Evolutionary conservation across 2,113 vertebrate species (phyloP), one percentile per base, ranked within the genome.

Genomic region (Paralichthys olivaceus): DNA sequence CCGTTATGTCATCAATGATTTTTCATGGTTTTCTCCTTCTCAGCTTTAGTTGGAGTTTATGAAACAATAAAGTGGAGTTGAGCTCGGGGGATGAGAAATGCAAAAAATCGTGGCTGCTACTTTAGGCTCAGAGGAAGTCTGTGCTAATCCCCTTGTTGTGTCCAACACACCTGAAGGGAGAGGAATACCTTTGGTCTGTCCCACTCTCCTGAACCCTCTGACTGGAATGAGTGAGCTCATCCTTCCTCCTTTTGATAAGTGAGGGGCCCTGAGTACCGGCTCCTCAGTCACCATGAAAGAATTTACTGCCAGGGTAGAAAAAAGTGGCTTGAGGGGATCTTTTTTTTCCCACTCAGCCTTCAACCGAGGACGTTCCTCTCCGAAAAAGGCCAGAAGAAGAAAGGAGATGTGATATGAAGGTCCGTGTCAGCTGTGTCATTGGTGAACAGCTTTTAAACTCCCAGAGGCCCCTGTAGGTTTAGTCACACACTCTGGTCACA

Each of bases 251-350:
- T 54, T 34, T 17, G 72, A 77, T 73, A 67, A 69, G 58, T 66
- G 53, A 60, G 73, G 23, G 83, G 72, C 78, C 75, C 55, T 15
- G 57, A 20, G 58, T 72, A 43, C 47, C 14, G 47, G 23, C 68
- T 69, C 72, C 72, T 79, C 70, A 54, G 67, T 88, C 85, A 87
- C 85, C 55, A 43, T 63, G 65, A 81, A 92, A 66, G 83, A 89
- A 91, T 90, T 79, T 83, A 85, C 64, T 64, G 61, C 60, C 9
- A 9, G 29, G 13, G 15, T 29, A 65, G 28, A 40, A 53, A 62
- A 51, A 54, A 20, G 23, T 65, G 17, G 62, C 86, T 66, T 0
- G 32, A 79, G 75, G 72, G 80, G 19, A 22, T 85, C 84, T 72
- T 81, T 22, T 22, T 61, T 60, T 60, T 34, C 8, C 71, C 75